Base-by-base conservation (phyloP, 2,888 invertebrate genomes). In the Lacanobia oleracea region DNA sequence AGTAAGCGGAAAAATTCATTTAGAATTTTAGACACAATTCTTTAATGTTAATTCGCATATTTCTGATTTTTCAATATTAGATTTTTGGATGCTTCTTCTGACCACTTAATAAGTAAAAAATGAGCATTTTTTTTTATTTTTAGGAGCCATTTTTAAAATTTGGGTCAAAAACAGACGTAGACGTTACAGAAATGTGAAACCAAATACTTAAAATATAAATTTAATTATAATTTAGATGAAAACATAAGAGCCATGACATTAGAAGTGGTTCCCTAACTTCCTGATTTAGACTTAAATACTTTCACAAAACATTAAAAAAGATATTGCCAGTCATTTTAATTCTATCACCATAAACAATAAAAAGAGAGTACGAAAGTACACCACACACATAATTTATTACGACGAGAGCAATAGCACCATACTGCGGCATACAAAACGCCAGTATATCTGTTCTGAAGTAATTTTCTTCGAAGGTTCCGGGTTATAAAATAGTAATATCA, bases 401-500 rank as follows among this genome's bases (percentile, higher is more conserved):
- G 63, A 67, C 74, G 69, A 67, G 60, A 75, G 62, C 72, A 71
- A 67, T 68, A 81, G 72, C 57, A 61, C 57, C 67, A 14, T 37
- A 62, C 54, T 37, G 68, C 37, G 57, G 71, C 65, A 72, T 67
- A 83, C 84, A 81, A 82, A 81, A 81, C 64, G 57, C 70, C 50
- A 70, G 70, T 84, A 78, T 76, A 81, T 82, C 75, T 74, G 70
- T 75, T 74, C 77, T 75, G 60, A 48, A 67, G 79, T 78, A 84
- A 84, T 86, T 83, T 84, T 79, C 77, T 74, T 68, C 59, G 59
- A 75, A 78, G 82, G 81, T 84, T 84, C 81, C 76, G 79, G 73
- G 85, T 84, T 85, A 82, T 81, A 86, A 89, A 83, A 88, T 82
- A 83, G 80, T 79, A 83, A 87, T 86, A 82, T 86, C 82, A 79